phyloP scores from a whole-genome alignment of 2,113 vertebrate genomes.

The Ptyas mucosa region DNA sequence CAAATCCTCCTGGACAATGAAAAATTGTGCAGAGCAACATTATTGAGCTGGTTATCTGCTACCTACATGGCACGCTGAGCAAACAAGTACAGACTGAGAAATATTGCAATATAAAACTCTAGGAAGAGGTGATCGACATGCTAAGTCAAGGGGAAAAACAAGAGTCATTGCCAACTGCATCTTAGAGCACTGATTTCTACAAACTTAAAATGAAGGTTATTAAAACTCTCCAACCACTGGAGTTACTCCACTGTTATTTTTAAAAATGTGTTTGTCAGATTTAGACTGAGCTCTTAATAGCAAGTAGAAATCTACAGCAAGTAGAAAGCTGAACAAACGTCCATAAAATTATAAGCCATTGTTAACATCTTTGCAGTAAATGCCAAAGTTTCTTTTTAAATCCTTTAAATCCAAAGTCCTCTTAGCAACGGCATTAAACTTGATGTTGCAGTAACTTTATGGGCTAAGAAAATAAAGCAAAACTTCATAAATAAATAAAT shows the following conservation, averaged over 20 bases:
- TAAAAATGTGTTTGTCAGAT: background rate
- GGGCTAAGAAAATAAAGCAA: background rate
- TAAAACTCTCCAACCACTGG: background rate
- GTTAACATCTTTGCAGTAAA: constrained; percentile 12
- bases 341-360: background rate
- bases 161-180: background rate
- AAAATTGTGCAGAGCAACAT: background rate
- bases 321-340: background rate
- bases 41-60: background rate
- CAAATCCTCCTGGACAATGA: background rate
- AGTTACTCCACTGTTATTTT: background rate
- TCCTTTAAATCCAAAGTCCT: background rate
- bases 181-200: background rate
- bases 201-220: background rate
- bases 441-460: background rate
- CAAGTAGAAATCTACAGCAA: background rate
- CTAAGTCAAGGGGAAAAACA: background rate
- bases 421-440: background rate
- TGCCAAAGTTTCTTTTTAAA: constrained; percentile 4
- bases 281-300: background rate
- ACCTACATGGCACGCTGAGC: background rate
- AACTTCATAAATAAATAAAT: background rate
- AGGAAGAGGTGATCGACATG: background rate
- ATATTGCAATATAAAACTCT: background rate
- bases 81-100: background rate